phyloP scores from a whole-genome alignment of 2,888 invertebrate species.

The Anaspis maculata region DNA sequence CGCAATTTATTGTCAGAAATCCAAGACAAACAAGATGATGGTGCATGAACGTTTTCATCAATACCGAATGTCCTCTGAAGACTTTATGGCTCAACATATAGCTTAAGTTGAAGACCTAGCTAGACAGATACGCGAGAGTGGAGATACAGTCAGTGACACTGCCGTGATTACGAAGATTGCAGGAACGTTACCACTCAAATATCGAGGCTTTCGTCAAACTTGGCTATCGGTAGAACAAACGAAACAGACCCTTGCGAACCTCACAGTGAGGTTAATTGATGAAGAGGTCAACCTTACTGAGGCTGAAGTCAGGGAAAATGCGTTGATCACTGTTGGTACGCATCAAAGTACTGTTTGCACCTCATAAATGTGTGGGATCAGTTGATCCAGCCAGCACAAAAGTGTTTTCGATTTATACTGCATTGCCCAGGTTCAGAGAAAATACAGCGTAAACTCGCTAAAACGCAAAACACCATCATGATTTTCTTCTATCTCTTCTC shows the following conservation, averaged over 20 bases:
- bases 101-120: conserved; percentile 20
- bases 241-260: conserved; percentile 18
- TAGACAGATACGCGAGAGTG: conserved; percentile 15
- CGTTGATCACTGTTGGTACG: conserved; percentile 5
- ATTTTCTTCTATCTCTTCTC: no score
- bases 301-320: conserved; percentile 11
- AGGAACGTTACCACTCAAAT: conserved; percentile 13
- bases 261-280: conserved; percentile 17
- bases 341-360: no score
- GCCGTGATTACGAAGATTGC: conserved; percentile 12
- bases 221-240: conserved; percentile 18
- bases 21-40: conserved; percentile 22
- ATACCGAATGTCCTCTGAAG: conserved; percentile 18
- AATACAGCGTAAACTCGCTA: no score
- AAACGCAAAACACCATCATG: no score
- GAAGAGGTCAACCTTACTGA: conserved; percentile 15
- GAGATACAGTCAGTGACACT: conserved; percentile 17
- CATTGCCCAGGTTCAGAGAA: no score
- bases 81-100: conserved; percentile 24
- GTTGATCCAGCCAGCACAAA: no score
- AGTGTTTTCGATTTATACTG: no score
- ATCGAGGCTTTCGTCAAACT: conserved; percentile 17
- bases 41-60: conserved; percentile 19
- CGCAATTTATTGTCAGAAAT: conserved; percentile 16
- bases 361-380: no score